phyloP scores from a whole-genome alignment of 2,888 invertebrate species.

The Scrobipalpa costella region DNA sequence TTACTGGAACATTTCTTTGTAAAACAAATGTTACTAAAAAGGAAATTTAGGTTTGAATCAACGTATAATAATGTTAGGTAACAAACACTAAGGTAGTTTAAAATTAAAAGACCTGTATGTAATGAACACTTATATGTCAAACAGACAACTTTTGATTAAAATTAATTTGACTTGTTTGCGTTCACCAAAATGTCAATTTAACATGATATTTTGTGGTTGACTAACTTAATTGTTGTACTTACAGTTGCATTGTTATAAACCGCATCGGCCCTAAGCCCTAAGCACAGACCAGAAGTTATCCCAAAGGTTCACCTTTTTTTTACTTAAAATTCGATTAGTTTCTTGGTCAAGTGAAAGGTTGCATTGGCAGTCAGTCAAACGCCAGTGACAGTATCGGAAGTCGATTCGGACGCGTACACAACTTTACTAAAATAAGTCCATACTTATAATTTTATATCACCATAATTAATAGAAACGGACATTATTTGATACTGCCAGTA shows the following conservation, averaged over 20 bases:
- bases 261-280: background rate
- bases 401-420: too few relatives aligned
- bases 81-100: too few relatives aligned
- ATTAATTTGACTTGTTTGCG: background rate
- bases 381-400: background rate
- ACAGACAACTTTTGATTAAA: background rate
- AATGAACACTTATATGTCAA: too few relatives aligned
- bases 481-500: too few relatives aligned
- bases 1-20: background rate
- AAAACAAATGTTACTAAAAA: too few relatives aligned
- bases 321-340: background rate
- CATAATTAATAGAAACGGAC: too few relatives aligned
- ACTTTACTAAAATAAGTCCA: background rate
- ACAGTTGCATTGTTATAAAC: background rate
- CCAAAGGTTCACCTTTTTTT: slow-evolving; percentile 1
- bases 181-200: background rate
- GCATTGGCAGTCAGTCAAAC: slow-evolving; percentile 8
- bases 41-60: too few relatives aligned
- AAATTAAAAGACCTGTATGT: too few relatives aligned
- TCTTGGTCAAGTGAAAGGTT: background rate
- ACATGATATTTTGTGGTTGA: background rate
- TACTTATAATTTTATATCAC: background rate
- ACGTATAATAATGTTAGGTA: too few relatives aligned
- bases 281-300: too few relatives aligned
- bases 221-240: slow-evolving; percentile 8